Percentiles rank a stretch among this genome's conserved stretches.
These are phyloP conservation scores for Synanthedon formicaeformis DNA, from an alignment of 2,888 invertebrate genomes.

Conservation along the genomic window DNA sequence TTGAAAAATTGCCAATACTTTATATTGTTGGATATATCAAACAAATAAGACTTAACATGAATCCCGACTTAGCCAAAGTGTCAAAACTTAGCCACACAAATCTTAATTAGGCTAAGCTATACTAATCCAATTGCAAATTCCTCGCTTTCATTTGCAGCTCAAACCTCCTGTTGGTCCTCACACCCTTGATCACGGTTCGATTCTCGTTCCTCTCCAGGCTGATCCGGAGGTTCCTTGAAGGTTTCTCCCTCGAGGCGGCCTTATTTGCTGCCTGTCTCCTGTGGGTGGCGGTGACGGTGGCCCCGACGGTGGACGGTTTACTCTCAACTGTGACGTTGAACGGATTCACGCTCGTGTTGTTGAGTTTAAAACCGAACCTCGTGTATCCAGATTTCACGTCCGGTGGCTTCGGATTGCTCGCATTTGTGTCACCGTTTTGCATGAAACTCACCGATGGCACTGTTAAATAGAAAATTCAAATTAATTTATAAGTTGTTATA, in stretches of 20 bases:
- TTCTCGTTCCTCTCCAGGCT: constrained; percentile 38
- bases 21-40: too few relatives aligned
- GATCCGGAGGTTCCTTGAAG: constrained; percentile 26
- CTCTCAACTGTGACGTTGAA: constrained; percentile 36
- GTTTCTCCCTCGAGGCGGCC: constrained; percentile 45
- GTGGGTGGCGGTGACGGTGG: constrained; percentile 25
- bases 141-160: constrained; percentile 79
- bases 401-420: constrained; percentile 19
- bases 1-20: too few relatives aligned
- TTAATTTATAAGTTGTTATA: too few relatives aligned
- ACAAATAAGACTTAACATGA: too few relatives aligned
- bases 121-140: constrained; percentile 27
- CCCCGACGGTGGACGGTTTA: constrained; percentile 24
- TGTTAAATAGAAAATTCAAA: background rate
- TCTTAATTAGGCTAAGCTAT: too few relatives aligned
- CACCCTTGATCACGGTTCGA: constrained; percentile 72
- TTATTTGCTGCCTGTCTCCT: constrained; percentile 39
- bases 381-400: constrained; percentile 42
- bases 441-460: background rate
- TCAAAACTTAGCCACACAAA: too few relatives aligned
- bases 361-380: constrained; percentile 62
- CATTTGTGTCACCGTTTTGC: constrained; percentile 15
- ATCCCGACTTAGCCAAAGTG: too few relatives aligned
- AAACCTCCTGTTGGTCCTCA: constrained; percentile 78
- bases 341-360: constrained; percentile 47